Evolutionary conservation across 1,140 invertebrate species (phyloP).

Genomic region (Colletes latitarsis): DNA sequence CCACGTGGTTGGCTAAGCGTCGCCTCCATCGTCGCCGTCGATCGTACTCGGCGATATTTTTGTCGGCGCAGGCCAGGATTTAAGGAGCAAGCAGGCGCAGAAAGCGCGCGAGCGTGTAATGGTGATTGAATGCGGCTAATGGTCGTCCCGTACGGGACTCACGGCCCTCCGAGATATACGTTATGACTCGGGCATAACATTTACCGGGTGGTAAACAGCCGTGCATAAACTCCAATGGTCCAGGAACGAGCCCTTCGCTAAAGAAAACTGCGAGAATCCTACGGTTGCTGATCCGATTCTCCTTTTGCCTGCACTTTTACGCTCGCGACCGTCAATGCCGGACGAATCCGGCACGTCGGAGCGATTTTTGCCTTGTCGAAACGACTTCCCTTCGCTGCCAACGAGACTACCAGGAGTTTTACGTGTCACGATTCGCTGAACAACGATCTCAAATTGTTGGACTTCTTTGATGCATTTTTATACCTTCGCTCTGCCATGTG

Average conservation of each 20-base stretch:
- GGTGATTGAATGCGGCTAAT: constrained; percentile 69
- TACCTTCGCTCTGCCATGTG: too few relatives aligned
- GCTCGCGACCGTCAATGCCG: too few relatives aligned
- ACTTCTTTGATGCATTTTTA: too few relatives aligned
- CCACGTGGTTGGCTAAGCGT: not conserved
- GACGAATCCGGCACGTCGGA: too few relatives aligned
- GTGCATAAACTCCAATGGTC: constrained; percentile 47
- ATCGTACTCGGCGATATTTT: constrained; percentile 50
- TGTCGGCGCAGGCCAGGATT: constrained; percentile 47
- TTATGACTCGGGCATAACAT: constrained; percentile 62
- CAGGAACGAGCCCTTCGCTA: not conserved
- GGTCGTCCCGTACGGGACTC: constrained; percentile 60
- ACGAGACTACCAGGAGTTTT: too few relatives aligned
- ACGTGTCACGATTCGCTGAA: too few relatives aligned
- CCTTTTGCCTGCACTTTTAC: too few relatives aligned
- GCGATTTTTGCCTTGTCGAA: too few relatives aligned
- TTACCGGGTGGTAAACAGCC: constrained; percentile 62
- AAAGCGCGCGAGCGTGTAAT: constrained; percentile 66
- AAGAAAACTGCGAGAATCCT: constrained; percentile 3
- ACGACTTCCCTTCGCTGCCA: too few relatives aligned
- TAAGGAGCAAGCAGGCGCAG: constrained; percentile 56
- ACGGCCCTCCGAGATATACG: constrained; percentile 57
- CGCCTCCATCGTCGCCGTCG: constrained; percentile 5
- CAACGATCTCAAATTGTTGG: too few relatives aligned
- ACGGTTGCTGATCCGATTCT: constrained; percentile 9